Evolutionary conservation across 2,113 vertebrate genomes (phyloP).

Genomic region (Myiozetetes cayanensis): DNA sequence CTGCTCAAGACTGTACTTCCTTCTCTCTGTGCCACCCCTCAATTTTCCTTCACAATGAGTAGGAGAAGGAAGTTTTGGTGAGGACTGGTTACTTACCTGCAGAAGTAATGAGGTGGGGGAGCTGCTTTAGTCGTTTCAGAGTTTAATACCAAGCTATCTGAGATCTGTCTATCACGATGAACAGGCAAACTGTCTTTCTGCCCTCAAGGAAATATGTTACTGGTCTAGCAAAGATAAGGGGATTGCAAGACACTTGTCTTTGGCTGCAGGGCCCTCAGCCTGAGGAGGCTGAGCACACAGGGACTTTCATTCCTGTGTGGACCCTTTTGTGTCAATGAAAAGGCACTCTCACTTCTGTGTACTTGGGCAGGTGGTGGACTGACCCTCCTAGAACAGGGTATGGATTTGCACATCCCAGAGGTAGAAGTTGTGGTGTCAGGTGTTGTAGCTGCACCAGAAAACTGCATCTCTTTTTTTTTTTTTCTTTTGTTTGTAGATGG

Average conservation of each 20-base stretch:
- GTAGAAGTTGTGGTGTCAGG: background rate
- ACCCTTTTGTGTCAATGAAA: background rate
- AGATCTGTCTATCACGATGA: background rate
- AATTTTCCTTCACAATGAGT: background rate
- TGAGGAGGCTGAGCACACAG: background rate
- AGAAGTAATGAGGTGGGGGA: background rate
- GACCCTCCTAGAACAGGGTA: background rate
- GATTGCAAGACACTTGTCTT: background rate
- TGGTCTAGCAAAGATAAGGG: background rate
- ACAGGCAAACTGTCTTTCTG: background rate
- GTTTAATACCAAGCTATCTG: background rate
- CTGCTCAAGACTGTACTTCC: background rate
- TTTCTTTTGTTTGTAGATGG: conserved; percentile 76
- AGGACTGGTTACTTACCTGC: background rate
- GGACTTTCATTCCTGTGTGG: background rate
- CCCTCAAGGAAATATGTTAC: background rate
- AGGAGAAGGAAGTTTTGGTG: background rate
- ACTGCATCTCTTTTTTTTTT: background rate
- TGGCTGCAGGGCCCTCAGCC: background rate
- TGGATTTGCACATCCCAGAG: background rate
- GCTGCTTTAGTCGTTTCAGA: background rate
- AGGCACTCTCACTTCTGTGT: background rate
- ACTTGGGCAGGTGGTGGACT: background rate
- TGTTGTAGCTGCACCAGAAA: background rate
- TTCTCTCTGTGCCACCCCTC: background rate